phyloP scores from a whole-genome alignment of 2,888 invertebrate species.

The Tuberolachnus salignus region DNA sequence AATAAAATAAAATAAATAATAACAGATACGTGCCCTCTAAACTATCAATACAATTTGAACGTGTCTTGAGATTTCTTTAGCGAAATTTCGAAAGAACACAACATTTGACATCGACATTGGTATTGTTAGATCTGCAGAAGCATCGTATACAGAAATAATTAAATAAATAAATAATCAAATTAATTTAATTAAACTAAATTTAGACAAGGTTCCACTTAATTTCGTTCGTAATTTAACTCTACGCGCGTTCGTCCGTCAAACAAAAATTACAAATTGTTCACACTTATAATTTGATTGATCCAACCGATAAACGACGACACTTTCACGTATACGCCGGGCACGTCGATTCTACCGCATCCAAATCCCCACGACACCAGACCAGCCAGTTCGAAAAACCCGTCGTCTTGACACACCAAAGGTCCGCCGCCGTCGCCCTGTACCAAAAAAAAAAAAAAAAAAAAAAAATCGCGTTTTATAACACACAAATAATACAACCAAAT shows the following conservation, averaged over 20 bases:
- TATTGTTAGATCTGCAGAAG: neutral
- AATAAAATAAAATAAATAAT: too few relatives aligned
- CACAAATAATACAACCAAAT: too few relatives aligned
- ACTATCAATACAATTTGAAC: too few relatives aligned
- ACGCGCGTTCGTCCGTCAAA: neutral
- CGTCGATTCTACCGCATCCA: constrained; percentile 89
- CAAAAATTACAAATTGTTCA: constrained; percentile 77
- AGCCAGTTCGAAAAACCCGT: constrained; percentile 89
- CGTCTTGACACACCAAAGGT: constrained; percentile 89
- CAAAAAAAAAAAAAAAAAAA: too few relatives aligned
- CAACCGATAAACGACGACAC: constrained; percentile 94
- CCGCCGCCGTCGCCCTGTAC: constrained; percentile 90
- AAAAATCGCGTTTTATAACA: too few relatives aligned
- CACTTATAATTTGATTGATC: constrained; percentile 96
- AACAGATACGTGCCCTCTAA: too few relatives aligned
- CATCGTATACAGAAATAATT: constrained; percentile 13
- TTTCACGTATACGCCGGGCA: constrained; percentile 96
- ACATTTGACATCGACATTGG: neutral
- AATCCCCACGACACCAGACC: constrained; percentile 96
- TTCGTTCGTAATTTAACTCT: too few relatives aligned
- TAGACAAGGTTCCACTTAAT: too few relatives aligned
- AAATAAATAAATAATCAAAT: constrained; percentile 24
- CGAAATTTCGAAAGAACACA: neutral
- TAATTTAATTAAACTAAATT: neutral
- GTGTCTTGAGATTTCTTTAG: neutral